phyloP scores from a whole-genome alignment of 2,888 invertebrate species.

The Dorcus hopei region DNA sequence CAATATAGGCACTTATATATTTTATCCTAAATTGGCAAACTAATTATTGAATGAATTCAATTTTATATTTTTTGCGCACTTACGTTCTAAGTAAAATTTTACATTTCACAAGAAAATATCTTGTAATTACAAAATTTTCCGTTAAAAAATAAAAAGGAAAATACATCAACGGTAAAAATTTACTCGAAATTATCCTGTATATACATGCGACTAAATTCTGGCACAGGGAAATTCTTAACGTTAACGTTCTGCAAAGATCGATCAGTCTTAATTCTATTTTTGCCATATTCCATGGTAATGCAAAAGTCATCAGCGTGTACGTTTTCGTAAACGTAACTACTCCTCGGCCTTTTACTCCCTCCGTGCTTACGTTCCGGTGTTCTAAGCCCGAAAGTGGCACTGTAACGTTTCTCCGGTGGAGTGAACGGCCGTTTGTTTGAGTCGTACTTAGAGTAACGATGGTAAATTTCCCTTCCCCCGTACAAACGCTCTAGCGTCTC shows the following conservation, averaged over 20 bases:
- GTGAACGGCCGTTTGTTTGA: conserved; percentile 34
- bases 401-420: conserved; percentile 45
- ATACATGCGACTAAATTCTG: conserved; percentile 46
- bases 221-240: conserved; percentile 44
- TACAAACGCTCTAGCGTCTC: conserved; percentile 1
- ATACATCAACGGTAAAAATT: too few relatives aligned
- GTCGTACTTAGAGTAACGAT: conserved; percentile 2
- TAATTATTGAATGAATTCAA: too few relatives aligned
- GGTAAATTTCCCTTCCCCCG: conserved; percentile 7
- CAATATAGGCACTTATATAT: too few relatives aligned
- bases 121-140: too few relatives aligned
- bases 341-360: conserved; percentile 28
- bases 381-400: conserved; percentile 38
- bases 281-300: conserved; percentile 26
- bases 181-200: conserved; percentile 39
- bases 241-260: conserved; percentile 37
- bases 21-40: too few relatives aligned
- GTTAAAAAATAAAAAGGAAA: too few relatives aligned
- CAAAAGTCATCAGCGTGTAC: conserved; percentile 39
- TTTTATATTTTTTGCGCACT: too few relatives aligned
- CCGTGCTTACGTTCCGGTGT: conserved; percentile 16
- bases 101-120: too few relatives aligned
- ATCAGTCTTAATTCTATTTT: conserved; percentile 29
- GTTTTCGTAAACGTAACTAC: conserved; percentile 46
- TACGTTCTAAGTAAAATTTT: too few relatives aligned